Percentiles rank a stretch among this genome's conserved stretches.
phyloP scores from a whole-genome alignment of 37 sponge, comb jelly and placozoan species.

The Haliclona indistincta region DNA sequence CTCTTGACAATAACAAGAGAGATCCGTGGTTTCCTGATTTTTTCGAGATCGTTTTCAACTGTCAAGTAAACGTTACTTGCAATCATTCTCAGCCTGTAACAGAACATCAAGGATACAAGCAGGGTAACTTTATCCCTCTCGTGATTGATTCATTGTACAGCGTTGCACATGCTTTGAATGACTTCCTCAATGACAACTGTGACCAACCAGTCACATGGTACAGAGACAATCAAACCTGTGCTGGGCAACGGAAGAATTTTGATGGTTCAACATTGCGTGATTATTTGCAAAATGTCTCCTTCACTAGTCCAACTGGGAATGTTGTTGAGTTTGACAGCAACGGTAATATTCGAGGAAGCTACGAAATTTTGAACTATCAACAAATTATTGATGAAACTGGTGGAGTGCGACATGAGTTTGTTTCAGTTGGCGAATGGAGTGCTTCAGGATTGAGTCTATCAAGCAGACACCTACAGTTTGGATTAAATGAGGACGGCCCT shows the following conservation, averaged over 20 bases:
- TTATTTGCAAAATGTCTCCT: conserved; percentile 50
- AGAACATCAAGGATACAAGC: conserved; percentile 23
- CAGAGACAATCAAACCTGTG: conserved; percentile 36
- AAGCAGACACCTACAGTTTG: conserved; percentile 40
- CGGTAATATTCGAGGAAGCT: conserved; percentile 53
- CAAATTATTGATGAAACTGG: not conserved
- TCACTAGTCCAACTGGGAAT: conserved; percentile 52
- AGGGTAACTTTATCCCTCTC: conserved; percentile 65
- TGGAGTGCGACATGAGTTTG: not conserved
- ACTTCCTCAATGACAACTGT: conserved; percentile 69
- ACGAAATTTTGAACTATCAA: conserved; percentile 66
- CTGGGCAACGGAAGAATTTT: conserved; percentile 32
- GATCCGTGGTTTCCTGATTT: conserved; percentile 81
- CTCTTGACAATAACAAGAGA: conserved; percentile 44
- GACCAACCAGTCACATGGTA: conserved; percentile 24
- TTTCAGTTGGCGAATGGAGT: conserved; percentile 55
- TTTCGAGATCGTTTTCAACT: conserved; percentile 46
- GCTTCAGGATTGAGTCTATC: not conserved
- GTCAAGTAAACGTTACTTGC: conserved; percentile 11
- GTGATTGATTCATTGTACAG: conserved; percentile 89
- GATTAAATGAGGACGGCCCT: not conserved
- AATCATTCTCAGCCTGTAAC: conserved; percentile 12
- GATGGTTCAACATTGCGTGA: conserved; percentile 32
- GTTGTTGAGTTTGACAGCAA: conserved; percentile 53
- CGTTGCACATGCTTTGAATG: conserved; percentile 69